phyloP scores from a whole-genome alignment of 2,888 invertebrate genomes.

The Idaea aversata region DNA sequence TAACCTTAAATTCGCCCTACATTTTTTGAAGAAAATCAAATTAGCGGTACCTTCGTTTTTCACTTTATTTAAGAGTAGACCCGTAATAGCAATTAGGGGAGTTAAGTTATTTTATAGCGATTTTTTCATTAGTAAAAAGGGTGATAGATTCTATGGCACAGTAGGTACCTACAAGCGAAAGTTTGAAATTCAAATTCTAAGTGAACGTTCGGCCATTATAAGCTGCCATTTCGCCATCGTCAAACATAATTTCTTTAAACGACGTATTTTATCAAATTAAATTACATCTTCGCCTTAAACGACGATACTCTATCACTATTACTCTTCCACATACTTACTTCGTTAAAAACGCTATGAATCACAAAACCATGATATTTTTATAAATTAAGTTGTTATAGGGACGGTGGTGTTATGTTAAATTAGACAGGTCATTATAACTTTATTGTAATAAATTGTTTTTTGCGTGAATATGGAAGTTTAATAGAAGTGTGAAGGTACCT shows the following conservation, averaged over 20 bases:
- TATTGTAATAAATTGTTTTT: not conserved
- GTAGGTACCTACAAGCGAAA: not conserved
- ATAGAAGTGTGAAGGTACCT: not conserved
- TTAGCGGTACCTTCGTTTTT: not conserved
- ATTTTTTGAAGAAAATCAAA: not conserved
- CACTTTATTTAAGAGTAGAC: not conserved
- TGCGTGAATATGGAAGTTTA: not conserved
- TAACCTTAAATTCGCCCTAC: not conserved
- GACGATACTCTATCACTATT: not conserved
- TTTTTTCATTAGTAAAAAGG: not conserved
- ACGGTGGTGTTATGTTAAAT: too few species aligned
- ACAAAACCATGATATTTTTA: too few species aligned
- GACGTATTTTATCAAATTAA: constrained; percentile 1
- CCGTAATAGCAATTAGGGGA: not conserved
- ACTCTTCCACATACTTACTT: not conserved
- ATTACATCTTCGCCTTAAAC: not conserved
- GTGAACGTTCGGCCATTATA: not conserved
- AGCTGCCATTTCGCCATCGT: not conserved
- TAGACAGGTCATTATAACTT: too few species aligned
- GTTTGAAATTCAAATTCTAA: not conserved
- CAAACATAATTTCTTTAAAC: constrained; percentile 4
- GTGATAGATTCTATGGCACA: not conserved
- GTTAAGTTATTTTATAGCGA: not conserved
- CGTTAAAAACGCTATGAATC: too few species aligned
- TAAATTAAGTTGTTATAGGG: too few species aligned